Percentiles rank a stretch among this genome's conserved stretches.
These are phyloP conservation scores for Lasioglossum zephyrum DNA, from an alignment of 2,888 invertebrate genomes.

Conservation along the genomic window DNA sequence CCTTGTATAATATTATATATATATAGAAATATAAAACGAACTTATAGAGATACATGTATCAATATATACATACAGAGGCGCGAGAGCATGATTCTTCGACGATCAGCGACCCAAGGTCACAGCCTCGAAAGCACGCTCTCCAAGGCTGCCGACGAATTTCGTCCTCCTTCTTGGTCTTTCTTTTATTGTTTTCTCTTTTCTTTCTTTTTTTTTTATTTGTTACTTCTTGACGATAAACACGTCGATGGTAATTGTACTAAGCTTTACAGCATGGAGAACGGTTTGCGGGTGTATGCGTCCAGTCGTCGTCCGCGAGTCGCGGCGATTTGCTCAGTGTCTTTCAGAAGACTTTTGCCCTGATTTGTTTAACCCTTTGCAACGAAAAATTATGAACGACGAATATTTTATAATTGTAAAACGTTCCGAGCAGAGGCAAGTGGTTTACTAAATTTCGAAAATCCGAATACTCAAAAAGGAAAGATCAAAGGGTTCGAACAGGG, in stretches of 20 bases:
- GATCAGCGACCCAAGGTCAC: constrained; percentile 13
- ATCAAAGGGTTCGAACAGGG: not conserved
- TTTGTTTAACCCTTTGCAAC: not conserved
- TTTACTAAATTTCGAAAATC: not conserved
- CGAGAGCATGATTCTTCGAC: constrained; percentile 43
- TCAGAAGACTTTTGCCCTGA: not conserved
- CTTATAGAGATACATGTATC: constrained; percentile 1
- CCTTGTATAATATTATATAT: constrained; percentile 61
- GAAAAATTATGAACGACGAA: not conserved
- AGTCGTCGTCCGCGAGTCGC: not conserved
- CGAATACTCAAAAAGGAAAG: no score
- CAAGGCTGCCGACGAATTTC: constrained; percentile 48
- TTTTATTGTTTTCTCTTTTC: constrained; percentile 20
- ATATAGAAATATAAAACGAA: not conserved
- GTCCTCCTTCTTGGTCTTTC: constrained; percentile 56
- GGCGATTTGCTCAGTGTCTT: not conserved
- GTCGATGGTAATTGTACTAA: constrained; percentile 60
- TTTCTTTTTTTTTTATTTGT: constrained; percentile 30
- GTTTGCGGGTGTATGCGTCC: constrained; percentile 25
- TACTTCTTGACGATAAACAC: constrained; percentile 36
- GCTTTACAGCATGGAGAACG: constrained; percentile 49
- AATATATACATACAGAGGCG: constrained; percentile 11
- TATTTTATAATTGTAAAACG: not conserved
- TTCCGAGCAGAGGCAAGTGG: not conserved
- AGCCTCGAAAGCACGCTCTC: not conserved